A percentile compares a stretch with the other conserved stretches of the same genome.
These are phyloP conservation scores for Neopelma chrysocephalum DNA, from an alignment of 2,797 vertebrate genomes.

Conservation along the genomic window DNA sequence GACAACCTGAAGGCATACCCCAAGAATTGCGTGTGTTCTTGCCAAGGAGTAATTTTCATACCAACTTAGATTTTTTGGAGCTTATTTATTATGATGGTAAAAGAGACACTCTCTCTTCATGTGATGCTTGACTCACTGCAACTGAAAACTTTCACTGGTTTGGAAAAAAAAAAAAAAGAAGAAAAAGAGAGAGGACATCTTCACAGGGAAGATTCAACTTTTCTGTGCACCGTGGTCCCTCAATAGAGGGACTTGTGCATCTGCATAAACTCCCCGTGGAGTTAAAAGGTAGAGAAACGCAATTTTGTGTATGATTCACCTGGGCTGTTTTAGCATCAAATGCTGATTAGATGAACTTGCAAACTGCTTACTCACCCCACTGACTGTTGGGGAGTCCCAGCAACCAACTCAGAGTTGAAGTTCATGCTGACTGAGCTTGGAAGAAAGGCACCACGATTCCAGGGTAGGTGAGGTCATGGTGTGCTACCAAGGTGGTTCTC, in stretches of 20 bases:
- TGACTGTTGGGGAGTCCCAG: background rate
- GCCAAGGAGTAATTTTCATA: background rate
- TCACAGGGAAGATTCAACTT: background rate
- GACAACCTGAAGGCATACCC: background rate
- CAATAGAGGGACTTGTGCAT: background rate
- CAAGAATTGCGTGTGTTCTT: background rate
- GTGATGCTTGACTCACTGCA: background rate
- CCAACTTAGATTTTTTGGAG: background rate
- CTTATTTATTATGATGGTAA: background rate
- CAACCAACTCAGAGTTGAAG: background rate
- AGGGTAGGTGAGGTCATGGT: fast-evolving
- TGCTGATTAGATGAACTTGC: background rate
- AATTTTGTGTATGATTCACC: background rate
- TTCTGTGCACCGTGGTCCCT: background rate
- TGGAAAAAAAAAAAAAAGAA: background rate
- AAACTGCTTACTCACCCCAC: background rate
- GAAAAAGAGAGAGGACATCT: background rate
- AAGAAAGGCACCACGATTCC: background rate
- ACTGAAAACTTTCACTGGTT: background rate
- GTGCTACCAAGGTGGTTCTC: background rate
- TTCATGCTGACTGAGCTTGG: fast-evolving
- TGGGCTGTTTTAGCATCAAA: background rate
- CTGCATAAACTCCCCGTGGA: background rate
- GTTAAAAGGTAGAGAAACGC: background rate
- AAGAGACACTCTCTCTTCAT: background rate